Evolutionary conservation across 1,140 invertebrate genomes (phyloP), one percentile per base, ranked within the genome.

Genomic region (Alviniconcha marisindica): DNA sequence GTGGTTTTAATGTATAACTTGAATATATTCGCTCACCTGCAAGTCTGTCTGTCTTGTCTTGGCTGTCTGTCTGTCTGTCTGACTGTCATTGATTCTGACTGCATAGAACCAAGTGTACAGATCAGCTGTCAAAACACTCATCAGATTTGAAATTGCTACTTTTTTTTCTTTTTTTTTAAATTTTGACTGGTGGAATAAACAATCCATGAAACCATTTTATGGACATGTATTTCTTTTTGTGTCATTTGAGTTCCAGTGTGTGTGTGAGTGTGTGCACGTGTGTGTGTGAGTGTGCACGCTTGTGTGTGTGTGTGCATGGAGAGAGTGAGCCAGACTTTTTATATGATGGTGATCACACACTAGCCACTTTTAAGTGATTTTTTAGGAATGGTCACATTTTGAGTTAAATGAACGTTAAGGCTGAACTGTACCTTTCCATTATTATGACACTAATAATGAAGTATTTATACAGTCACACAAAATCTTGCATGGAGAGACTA

Each of bases 171-270:
- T 66, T 33, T 33, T 66, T 66, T 66, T 33, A 1, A 36, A 71
- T 71, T 60, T 71, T 71, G 69, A 71, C 69, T 71, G 69, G 69
- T 71, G 69, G 69, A 71, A 71, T 71, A 71, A 71, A 71, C 69
- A 71, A 71, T 71, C 66, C 69, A 71, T 71, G 33, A 38, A 71
- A 71, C n/a, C 44, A 48, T n/a, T n/a, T 60, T 51, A 21, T 21
- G 7, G 21, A 12, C 48, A 21, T 51, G 10, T 51, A 24, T 40
- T 15, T 71, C 36, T 40, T 40, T 38, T 21, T 71, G 14, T 71
- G 31, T 60, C 36, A 33, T 66, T 5, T 66, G 63, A 4, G 28
- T 7, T 15, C 28, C 15, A 4, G 48, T 51, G 63, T 69, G 63
- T 69, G 63, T 33, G 31, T 69, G 63, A 33, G 63, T 69, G 63